phyloP scores from a whole-genome alignment of 35 echinoderm and acorn worm genomes.

The Eucidaris tribuloides region DNA sequence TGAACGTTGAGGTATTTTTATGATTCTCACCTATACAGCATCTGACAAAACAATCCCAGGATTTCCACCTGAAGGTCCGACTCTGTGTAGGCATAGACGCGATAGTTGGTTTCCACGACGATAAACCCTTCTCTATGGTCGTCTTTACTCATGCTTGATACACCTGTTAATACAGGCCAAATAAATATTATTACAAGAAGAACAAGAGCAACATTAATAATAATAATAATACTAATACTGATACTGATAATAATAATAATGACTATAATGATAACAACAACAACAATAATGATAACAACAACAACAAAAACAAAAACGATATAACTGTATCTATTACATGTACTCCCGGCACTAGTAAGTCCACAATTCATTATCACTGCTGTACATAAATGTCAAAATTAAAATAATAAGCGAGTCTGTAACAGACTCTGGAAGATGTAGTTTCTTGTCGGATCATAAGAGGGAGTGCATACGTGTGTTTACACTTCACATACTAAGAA shows the following conservation, averaged over 20 bases:
- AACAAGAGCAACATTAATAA: neutral
- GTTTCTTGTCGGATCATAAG: too few relatives aligned
- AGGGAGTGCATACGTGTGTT: too few relatives aligned
- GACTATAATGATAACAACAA: neutral
- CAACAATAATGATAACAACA: neutral
- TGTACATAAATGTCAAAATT: too few relatives aligned
- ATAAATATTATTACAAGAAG: neutral
- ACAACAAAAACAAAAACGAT: neutral
- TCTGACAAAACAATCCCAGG: constrained; percentile 80
- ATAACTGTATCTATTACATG: too few relatives aligned
- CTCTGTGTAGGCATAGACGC: constrained; percentile 92
- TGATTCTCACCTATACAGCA: constrained; percentile 93
- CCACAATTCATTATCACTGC: too few relatives aligned
- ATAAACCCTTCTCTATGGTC: constrained; percentile 76
- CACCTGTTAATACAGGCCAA: constrained; percentile 35
- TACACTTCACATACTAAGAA: too few relatives aligned
- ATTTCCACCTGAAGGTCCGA: constrained; percentile 97
- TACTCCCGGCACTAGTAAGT: too few relatives aligned
- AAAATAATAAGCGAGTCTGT: too few relatives aligned
- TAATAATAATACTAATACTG: neutral
- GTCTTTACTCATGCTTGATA: constrained; percentile 70
- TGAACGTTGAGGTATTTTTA: too few relatives aligned
- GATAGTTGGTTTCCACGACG: constrained; percentile 94
- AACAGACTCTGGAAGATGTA: too few relatives aligned
- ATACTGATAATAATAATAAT: neutral